A percentile compares a stretch with the other conserved stretches of the same genome.
phyloP scores from a whole-genome alignment of 1,140 invertebrate genomes.

The Pogonus chalceus region DNA sequence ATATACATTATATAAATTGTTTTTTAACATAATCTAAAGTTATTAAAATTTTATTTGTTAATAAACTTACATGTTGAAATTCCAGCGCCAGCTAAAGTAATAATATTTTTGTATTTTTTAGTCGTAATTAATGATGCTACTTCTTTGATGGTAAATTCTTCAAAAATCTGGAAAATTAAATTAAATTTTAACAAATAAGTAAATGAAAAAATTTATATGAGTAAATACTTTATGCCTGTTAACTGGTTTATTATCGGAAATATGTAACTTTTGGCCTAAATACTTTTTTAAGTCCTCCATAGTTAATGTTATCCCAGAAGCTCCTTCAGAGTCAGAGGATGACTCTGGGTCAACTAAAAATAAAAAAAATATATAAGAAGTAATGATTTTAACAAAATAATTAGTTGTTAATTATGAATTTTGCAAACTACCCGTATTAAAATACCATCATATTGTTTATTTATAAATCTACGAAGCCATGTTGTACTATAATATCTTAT shows the following conservation, averaged over 20 bases:
- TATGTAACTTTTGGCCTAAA: neutral
- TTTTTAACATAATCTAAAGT: neutral
- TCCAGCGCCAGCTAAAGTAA: constrained; percentile 88
- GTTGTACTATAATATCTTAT: too few relatives aligned
- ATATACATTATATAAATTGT: neutral
- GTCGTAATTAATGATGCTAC: constrained; percentile 61
- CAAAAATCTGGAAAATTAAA: constrained; percentile 35
- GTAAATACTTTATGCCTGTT: neutral
- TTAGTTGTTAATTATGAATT: too few relatives aligned
- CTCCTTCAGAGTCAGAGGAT: neutral
- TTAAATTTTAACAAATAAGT: neutral
- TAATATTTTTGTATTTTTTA: constrained; percentile 72
- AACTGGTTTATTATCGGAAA: neutral
- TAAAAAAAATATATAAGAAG: too few relatives aligned
- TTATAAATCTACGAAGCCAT: too few relatives aligned
- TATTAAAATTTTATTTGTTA: constrained; percentile 2
- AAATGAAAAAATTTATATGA: neutral
- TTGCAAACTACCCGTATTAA: too few relatives aligned
- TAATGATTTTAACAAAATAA: too few relatives aligned
- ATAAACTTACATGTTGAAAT: constrained; percentile 80
- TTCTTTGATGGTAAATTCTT: constrained; percentile 53
- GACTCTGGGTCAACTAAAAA: too few relatives aligned
- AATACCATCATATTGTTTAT: too few relatives aligned
- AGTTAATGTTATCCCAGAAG: neutral
- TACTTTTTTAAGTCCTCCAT: neutral